Base-by-base conservation (phyloP, 1,140 invertebrate species). In the Dendrolimus punctatus region DNA sequence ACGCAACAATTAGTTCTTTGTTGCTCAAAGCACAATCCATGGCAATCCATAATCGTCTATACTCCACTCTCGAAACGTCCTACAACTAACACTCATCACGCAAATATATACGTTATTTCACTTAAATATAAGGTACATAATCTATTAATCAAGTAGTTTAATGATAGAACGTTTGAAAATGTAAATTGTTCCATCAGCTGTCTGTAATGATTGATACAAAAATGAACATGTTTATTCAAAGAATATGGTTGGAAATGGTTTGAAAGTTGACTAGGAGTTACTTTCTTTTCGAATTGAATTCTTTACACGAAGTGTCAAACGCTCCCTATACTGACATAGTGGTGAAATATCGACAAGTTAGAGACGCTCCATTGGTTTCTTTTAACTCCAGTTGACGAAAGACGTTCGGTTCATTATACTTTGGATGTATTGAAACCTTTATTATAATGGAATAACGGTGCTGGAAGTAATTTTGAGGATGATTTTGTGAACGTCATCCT, bases 271-370 rank as follows among this genome's bases (percentile, higher is more conserved):
- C 42, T 47, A 43, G 6, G 6, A 53, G 10, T 46, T 67, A 36
- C 23, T 51, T 44, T 51, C 49, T 40, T 53, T 43, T 49, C 10
- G 38, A 54, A 39, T 41, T 46, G 8, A 52, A 53, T 46, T 51
- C 23, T 55, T 60, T 53, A 57, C 60, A 59, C 54, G 63, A 69
- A 71, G 66, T 73, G 68, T 73, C 71, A 73, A 73, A 71, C 60
- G 71, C 55, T 66, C 58, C 62, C 68, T 71, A 71, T 73, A 71
- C 71, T 73, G 71, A 65, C 47, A 60, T 60, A 56, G 71, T 69
- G 63, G 62, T 69, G 66, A 69, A 73, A 69, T 73, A 71, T 73
- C 64, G 64, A 49, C 62, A 60, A 67, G 60, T 71, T 73, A 71
- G 68, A 56, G 60, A 71, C 66, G 68, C 64, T 71, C 51, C 62